These are phyloP conservation scores for Tinea pellionella DNA, from an alignment of 2,888 invertebrate genomes.

Conservation along the genomic window DNA sequence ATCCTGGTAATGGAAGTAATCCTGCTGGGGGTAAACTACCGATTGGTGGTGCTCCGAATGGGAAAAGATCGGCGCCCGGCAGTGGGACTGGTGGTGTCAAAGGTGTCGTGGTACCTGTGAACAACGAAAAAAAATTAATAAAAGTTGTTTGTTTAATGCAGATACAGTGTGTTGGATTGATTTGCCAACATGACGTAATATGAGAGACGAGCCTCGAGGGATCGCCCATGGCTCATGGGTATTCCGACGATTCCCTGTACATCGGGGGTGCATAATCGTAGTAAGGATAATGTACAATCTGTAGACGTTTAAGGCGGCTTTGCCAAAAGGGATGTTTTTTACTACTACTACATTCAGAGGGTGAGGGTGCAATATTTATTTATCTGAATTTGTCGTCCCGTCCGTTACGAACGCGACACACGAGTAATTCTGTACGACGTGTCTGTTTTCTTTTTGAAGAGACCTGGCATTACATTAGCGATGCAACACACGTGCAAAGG, in stretches of 20 bases:
- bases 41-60: slow-evolving; percentile 49
- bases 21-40: slow-evolving; percentile 49
- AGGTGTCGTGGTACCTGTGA: slow-evolving; percentile 54
- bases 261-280: slow-evolving; percentile 69
- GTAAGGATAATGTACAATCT: slow-evolving; percentile 71
- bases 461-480: slow-evolving; percentile 37
- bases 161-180: slow-evolving; percentile 34
- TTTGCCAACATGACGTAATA: slow-evolving; percentile 61
- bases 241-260: slow-evolving; percentile 64
- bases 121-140: slow-evolving; percentile 33
- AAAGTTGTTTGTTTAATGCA: slow-evolving; percentile 11
- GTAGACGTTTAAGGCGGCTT: slow-evolving; percentile 70
- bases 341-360: slow-evolving; percentile 55
- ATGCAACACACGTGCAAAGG: slow-evolving; percentile 51
- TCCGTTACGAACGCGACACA: slow-evolving; percentile 53
- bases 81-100: slow-evolving; percentile 47
- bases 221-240: slow-evolving; percentile 47
- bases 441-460: slow-evolving; percentile 27
- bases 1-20: slow-evolving; percentile 68
- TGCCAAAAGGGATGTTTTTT: slow-evolving; percentile 69
- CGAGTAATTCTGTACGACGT: slow-evolving; percentile 48
- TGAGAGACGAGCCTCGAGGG: slow-evolving; percentile 60
- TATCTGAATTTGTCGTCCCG: slow-evolving; percentile 52
- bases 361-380: slow-evolving; percentile 70
- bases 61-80: slow-evolving; percentile 55